Conservation (phyloP, 2,113 vertebrate genomes). For the Pardalotus punctatus region DNA sequence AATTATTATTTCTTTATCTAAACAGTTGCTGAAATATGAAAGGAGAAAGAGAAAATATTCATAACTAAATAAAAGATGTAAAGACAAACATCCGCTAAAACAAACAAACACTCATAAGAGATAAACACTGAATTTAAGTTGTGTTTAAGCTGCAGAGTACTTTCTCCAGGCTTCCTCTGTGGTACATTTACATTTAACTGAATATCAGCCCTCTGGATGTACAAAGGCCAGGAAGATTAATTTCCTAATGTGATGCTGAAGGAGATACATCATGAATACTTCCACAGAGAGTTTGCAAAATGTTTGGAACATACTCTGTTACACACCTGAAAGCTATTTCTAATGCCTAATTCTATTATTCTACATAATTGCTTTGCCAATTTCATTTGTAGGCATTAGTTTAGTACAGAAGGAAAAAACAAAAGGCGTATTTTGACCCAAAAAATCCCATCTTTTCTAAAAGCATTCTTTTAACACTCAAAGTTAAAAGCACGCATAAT, state of each 20-base stretch:
- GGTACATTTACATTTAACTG: not conserved
- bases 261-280: not conserved
- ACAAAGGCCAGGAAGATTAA: not conserved
- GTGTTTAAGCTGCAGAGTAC: not conserved
- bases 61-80: not conserved
- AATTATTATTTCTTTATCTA: not conserved
- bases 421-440: not conserved
- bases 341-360: not conserved
- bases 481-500: not conserved
- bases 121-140: not conserved
- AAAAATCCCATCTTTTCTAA: not conserved
- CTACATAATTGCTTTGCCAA: not conserved
- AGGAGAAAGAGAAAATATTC: not conserved
- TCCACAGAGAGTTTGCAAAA: not conserved
- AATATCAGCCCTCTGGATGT: not conserved
- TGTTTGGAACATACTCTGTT: not conserved
- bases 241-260: not conserved
- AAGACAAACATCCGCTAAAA: not conserved
- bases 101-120: not conserved
- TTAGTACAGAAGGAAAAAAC: not conserved
- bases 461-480: conserved; percentile 1
- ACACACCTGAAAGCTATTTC: conserved; percentile 5
- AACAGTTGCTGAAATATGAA: not conserved
- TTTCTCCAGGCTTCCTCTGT: not conserved
- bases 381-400: not conserved